These are phyloP conservation scores for Muscicapa comitata DNA, from an alignment of 2,797 vertebrate species.

Conservation along the genomic window DNA sequence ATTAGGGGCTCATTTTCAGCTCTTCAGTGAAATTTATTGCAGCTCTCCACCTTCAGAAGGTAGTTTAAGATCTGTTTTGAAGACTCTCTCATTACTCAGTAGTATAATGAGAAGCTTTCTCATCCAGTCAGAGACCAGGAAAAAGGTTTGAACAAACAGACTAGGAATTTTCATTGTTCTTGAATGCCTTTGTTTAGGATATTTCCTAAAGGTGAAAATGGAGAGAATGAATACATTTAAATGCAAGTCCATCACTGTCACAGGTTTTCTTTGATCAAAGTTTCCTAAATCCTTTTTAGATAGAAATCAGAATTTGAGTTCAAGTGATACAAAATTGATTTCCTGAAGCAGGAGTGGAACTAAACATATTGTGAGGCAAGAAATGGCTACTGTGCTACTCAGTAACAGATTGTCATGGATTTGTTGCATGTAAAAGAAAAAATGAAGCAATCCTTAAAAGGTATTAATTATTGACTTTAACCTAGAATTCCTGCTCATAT, in stretches of 20 bases:
- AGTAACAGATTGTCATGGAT: neutral
- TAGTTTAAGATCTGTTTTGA: slow-evolving; percentile 8
- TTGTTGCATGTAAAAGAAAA: neutral
- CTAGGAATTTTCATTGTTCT: neutral
- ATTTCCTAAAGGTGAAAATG: neutral
- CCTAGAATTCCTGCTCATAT: neutral
- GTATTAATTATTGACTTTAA: neutral
- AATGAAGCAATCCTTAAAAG: neutral
- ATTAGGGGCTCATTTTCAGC: slow-evolving; percentile 17
- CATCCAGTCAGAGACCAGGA: neutral
- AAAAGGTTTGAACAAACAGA: neutral
- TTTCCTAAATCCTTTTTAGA: neutral
- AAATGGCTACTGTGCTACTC: neutral
- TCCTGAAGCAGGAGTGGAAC: neutral
- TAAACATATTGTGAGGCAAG: neutral
- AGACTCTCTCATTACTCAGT: neutral
- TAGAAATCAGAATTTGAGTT: neutral
- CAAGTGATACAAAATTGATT: neutral
- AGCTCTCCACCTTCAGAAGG: slow-evolving; percentile 9
- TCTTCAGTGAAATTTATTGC: slow-evolving; percentile 9
- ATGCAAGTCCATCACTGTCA: neutral
- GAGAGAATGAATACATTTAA: neutral
- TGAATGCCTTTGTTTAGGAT: neutral
- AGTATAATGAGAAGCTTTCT: neutral
- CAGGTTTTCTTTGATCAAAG: neutral